phyloP scores from a whole-genome alignment of 1,140 invertebrate species.

The Drosophila obscura region DNA sequence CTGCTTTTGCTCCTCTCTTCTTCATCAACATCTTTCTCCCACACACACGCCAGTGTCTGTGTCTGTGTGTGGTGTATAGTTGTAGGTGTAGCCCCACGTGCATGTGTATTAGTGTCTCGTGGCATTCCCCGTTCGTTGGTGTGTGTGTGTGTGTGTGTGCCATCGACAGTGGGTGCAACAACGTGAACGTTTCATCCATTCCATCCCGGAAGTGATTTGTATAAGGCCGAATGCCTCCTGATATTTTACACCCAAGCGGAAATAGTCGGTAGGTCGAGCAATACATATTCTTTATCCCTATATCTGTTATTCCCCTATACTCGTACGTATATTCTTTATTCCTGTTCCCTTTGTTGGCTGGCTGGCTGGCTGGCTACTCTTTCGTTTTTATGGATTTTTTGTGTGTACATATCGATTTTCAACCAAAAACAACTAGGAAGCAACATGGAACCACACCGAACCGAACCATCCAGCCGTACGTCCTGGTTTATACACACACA shows the following conservation, averaged over 20 bases:
- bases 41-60: neutral
- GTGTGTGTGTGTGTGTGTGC: slow-evolving; percentile 17
- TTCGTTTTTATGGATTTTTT: slow-evolving; percentile 46
- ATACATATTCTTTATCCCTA: slow-evolving; percentile 21
- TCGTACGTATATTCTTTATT: slow-evolving; percentile 1
- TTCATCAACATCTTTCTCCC: neutral
- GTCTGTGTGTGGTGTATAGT: slow-evolving; percentile 6
- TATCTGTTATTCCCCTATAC: neutral
- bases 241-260: slow-evolving; percentile 59
- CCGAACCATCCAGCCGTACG: slow-evolving; percentile 49
- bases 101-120: slow-evolving; percentile 39
- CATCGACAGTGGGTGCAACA: slow-evolving; percentile 53
- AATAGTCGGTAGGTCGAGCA: slow-evolving; percentile 47
- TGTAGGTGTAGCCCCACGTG: slow-evolving; percentile 31
- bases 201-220: slow-evolving; percentile 69
- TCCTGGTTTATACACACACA: slow-evolving; percentile 33
- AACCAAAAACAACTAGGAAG: slow-evolving; percentile 54
- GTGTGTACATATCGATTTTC: slow-evolving; percentile 65
- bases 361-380: neutral
- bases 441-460: slow-evolving; percentile 34
- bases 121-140: slow-evolving; percentile 26
- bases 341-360: slow-evolving; percentile 3
- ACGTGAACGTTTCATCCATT: slow-evolving; percentile 50
- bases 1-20: slow-evolving; percentile 13
- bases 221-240: slow-evolving; percentile 54